phyloP scores from a whole-genome alignment of 1,140 invertebrate genomes.

The Contarinia nasturtii region DNA sequence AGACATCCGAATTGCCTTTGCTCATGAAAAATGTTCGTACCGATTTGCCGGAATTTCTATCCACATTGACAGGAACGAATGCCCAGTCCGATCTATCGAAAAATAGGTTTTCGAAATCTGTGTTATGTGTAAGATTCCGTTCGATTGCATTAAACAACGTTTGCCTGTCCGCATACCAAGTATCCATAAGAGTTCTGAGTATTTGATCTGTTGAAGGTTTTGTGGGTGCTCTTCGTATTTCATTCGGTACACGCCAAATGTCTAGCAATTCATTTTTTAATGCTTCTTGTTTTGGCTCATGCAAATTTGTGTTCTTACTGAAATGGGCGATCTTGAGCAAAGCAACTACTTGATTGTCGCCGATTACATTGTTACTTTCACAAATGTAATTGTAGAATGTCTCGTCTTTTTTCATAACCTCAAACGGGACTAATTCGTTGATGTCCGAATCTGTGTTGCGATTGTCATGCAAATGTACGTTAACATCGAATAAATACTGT shows the following conservation, averaged over 20 bases:
- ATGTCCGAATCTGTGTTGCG: slow-evolving; percentile 27
- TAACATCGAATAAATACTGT: slow-evolving; percentile 51
- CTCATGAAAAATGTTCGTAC: slow-evolving; percentile 32
- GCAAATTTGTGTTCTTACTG: slow-evolving; percentile 46
- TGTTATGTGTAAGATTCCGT: slow-evolving; percentile 30
- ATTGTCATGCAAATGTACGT: slow-evolving; percentile 33
- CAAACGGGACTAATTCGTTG: slow-evolving; percentile 46
- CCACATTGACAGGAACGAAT: slow-evolving; percentile 41
- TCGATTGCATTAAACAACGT: slow-evolving; percentile 12
- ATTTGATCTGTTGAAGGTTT: slow-evolving; percentile 23
- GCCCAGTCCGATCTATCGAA: slow-evolving; percentile 56
- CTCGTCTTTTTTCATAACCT: slow-evolving; percentile 41
- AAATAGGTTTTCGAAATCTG: slow-evolving; percentile 55
- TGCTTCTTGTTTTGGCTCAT: slow-evolving; percentile 49
- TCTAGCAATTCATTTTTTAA: slow-evolving; percentile 51
- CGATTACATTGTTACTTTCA: slow-evolving; percentile 63
- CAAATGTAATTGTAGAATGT: slow-evolving; percentile 61
- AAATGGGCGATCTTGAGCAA: slow-evolving; percentile 66
- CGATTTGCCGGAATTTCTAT: slow-evolving; percentile 25
- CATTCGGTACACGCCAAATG: slow-evolving; percentile 45
- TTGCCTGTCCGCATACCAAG: slow-evolving; percentile 22
- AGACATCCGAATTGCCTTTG: slow-evolving; percentile 32
- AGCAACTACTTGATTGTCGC: slow-evolving; percentile 50
- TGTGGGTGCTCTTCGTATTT: slow-evolving; percentile 28
- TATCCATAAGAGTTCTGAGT: slow-evolving; percentile 16